Evolutionary conservation across 2,888 invertebrate genomes (phyloP).

Genomic region (Panorpa germanica): DNA sequence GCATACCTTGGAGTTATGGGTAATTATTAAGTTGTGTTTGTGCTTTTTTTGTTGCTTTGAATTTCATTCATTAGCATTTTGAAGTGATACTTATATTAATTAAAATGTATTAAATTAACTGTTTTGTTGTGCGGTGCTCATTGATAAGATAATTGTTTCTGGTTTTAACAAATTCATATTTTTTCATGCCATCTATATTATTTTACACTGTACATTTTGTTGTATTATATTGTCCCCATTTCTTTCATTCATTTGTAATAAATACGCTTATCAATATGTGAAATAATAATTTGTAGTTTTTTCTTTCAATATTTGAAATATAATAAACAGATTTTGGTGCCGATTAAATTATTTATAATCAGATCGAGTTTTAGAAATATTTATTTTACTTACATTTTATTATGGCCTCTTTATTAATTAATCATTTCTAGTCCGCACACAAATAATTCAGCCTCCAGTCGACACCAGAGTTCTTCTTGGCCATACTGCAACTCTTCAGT

Average conservation of each 20-base stretch:
- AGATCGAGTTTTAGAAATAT: no score
- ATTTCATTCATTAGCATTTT: conserved; percentile 2
- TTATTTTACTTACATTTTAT: conserved; percentile 5
- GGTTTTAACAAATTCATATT: no score
- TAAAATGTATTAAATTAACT: no score
- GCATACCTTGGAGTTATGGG: conserved; percentile 70
- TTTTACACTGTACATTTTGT: no score
- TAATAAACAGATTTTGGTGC: conserved; percentile 6
- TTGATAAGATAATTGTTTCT: no score
- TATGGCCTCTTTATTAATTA: conserved; percentile 10
- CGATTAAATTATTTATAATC: conserved; percentile 6
- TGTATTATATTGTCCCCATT: no score
- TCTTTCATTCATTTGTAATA: no score
- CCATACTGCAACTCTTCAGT: conserved; percentile 81
- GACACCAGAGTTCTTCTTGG: conserved; percentile 84
- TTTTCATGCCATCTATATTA: no score
- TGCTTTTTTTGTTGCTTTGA: conserved; percentile 8
- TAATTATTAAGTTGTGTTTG: conserved; percentile 22
- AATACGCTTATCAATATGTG: not conserved
- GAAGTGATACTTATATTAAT: no score
- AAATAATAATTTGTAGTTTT: no score
- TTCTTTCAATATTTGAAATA: conserved; percentile 11
- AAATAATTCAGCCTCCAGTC: conserved; percentile 84
- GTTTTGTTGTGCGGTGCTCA: no score
- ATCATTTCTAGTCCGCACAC: conserved; percentile 56